A percentile compares a stretch with the other conserved stretches of the same genome.
Evolutionary conservation across 2,797 vertebrate genomes (phyloP).

Genomic region (Microctenopoma lineatum): DNA sequence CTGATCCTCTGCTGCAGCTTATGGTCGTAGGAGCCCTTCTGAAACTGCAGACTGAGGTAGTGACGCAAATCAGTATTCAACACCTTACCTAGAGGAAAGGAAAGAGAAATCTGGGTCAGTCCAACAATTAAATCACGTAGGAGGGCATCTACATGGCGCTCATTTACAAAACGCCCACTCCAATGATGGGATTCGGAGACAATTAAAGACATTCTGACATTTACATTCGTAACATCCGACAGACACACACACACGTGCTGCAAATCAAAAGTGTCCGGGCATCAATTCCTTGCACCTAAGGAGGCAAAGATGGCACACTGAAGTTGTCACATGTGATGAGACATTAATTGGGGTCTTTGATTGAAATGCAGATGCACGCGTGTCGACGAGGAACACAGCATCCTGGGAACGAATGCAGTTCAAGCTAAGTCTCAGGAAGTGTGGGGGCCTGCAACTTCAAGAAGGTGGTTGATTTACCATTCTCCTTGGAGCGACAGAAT

Average conservation of each 20-base stretch:
- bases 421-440: slow-evolving; percentile 24
- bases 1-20: slow-evolving; percentile 99
- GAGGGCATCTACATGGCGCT: neutral
- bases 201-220: slow-evolving; percentile 19
- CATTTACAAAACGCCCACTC: slow-evolving; percentile 11
- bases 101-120: slow-evolving; percentile 46
- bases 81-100: slow-evolving; percentile 89
- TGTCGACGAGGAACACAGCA: slow-evolving; percentile 2
- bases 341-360: slow-evolving; percentile 28
- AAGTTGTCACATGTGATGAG: slow-evolving; percentile 31
- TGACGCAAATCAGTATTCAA: slow-evolving; percentile 97
- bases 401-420: slow-evolving; percentile 20
- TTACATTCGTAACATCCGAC: neutral
- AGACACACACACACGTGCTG: neutral
- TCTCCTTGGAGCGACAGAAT: slow-evolving; percentile 39
- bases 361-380: slow-evolving; percentile 42
- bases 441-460: slow-evolving; percentile 14
- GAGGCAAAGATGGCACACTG: neutral
- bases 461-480: slow-evolving; percentile 20
- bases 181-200: slow-evolving; percentile 8
- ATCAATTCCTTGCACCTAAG: neutral
- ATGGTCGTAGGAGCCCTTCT: slow-evolving; percentile 98
- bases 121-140: slow-evolving; percentile 10
- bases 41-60: slow-evolving; percentile 99
- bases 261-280: neutral